Evolutionary conservation across 2,113 vertebrate species (phyloP), one percentile per base, ranked within the genome.

Genomic region (human): DNA sequence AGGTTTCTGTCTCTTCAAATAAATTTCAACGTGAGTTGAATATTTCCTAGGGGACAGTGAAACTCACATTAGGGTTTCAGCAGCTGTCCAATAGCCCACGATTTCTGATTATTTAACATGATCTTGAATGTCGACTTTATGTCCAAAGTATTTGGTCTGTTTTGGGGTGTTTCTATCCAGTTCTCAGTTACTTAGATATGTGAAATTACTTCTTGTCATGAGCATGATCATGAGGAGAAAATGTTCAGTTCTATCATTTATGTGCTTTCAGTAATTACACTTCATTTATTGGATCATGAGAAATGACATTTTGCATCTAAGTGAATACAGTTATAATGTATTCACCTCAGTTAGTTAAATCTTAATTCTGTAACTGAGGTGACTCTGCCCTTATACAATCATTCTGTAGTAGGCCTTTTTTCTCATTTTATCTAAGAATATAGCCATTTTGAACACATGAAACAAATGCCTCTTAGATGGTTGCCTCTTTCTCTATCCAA

Each of bases 241-340:
- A 97, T 98, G 96, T 98, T 96, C 80, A 96, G 80, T 98, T 98
- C 97, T 97, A 93, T 97, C 96, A 97, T 98, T 98, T 97, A 98
- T 98, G 97, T 97, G 97, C 97, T 98, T 98, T 94, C n/a, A 79
- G 96, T 98, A 98, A 99, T 98, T 98, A 98, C 95, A 94, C 97
- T 98, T 96, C 98, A 98, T 99, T 99, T 98, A 98, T 97, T 98
- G 97, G 98, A 98, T 98, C 98, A 98, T 96, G 96, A 97, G 97
- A 98, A 98, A 96, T 97, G 98, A 97, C 97, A 98, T 98, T 98
- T 98, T 98, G 94, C 97, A 98, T 98, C 98, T 97, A 98, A 98
- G 96, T 98, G 96, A 98, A 98, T 98, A 97, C 97, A 98, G 98
- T 98, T 98, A 97, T 98, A 99, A 99, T 98, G 97, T 98, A 96